phyloP scores from a whole-genome alignment of 1,140 invertebrate genomes.

The Drosophila mauritiana region DNA sequence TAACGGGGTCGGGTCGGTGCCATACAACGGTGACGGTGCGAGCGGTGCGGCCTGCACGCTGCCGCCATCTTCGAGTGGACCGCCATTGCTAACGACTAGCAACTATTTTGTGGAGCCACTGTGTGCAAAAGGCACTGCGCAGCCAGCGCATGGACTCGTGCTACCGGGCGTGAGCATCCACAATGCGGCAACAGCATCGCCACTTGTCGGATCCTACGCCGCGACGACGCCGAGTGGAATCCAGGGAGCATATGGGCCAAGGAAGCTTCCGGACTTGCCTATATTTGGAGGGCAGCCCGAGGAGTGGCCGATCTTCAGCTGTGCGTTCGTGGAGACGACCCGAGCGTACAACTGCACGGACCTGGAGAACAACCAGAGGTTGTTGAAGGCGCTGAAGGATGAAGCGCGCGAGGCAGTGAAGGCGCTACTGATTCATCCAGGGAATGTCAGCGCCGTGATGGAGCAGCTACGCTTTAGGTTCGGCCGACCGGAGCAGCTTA shows the following conservation, averaged over 20 bases:
- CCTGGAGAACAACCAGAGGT: not conserved
- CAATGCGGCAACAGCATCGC: too few species aligned
- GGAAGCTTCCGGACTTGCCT: not conserved
- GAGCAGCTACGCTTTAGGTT: not conserved
- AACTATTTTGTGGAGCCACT: not conserved
- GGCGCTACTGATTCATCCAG: not conserved
- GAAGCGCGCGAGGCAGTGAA: conserved; percentile 1
- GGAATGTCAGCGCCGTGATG: not conserved
- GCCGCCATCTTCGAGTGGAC: not conserved
- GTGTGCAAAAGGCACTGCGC: not conserved
- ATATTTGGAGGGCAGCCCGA: not conserved
- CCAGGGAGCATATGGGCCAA: not conserved
- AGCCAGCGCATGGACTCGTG: not conserved
- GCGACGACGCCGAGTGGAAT: not conserved
- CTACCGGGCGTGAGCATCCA: not conserved
- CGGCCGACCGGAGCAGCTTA: conserved; percentile 2
- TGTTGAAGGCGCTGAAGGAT: not conserved
- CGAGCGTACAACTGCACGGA: not conserved
- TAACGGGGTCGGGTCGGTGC: too few species aligned
- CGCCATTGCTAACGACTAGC: not conserved
- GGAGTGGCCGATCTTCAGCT: not conserved
- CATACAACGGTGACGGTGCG: too few species aligned
- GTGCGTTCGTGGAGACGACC: not conserved
- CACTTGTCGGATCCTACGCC: not conserved
- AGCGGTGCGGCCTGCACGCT: too few species aligned